Evolutionary conservation across 2,797 vertebrate species (phyloP).

Genomic region (Tapera naevia): DNA sequence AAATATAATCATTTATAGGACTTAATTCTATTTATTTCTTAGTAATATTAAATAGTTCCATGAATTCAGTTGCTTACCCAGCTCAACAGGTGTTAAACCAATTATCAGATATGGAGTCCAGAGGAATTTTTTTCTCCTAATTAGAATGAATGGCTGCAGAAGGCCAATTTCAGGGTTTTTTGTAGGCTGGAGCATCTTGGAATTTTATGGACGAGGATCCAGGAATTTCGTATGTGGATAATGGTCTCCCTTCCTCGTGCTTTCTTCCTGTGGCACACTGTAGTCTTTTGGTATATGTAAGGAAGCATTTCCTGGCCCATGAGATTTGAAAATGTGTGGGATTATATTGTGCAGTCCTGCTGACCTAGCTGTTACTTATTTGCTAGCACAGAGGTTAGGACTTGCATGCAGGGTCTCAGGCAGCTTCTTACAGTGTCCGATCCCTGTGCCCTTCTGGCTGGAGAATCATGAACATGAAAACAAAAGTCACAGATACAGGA

Average conservation of each 20-base stretch:
- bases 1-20: background rate
- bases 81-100: background rate
- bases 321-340: fast-evolving
- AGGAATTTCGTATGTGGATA: background rate
- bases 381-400: background rate
- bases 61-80: background rate
- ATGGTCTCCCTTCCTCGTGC: background rate
- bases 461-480: background rate
- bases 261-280: background rate
- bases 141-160: background rate
- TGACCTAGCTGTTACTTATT: background rate
- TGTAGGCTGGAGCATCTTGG: background rate
- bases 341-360: background rate
- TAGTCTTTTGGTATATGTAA: background rate
- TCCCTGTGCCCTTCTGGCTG: background rate
- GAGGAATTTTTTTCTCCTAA: background rate
- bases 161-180: background rate
- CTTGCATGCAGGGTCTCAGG: background rate
- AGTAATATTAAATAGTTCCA: background rate
- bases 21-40: background rate
- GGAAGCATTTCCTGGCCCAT: background rate
- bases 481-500: fast-evolving
- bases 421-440: background rate
- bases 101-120: background rate
- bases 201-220: background rate